Base-by-base conservation (phyloP, 2,888 invertebrate species). In the Venustoraphidia nigricollis region DNA sequence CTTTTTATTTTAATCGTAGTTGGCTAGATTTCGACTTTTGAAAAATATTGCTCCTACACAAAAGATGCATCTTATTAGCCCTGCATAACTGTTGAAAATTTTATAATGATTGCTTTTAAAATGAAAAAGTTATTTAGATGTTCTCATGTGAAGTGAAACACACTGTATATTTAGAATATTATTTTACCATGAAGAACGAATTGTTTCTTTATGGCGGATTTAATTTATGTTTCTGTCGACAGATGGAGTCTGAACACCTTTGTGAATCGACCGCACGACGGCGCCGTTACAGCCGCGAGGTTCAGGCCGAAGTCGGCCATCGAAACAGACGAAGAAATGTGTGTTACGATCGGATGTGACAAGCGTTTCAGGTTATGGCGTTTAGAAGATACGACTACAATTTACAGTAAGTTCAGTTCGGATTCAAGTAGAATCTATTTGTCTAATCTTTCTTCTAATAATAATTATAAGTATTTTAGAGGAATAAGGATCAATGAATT, bases 321-420 rank as follows among this genome's bases (percentile, higher is more conserved):
- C 36, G 58, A 59, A 34, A 55, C 65, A 17, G 63, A 67, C 2
- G 66, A 70, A 50, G 60, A 73, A 36, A 62, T 72, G 52, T 78
- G 77, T 46, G 77, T 82, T 8, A 81, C 83, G 1, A 73, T 78
- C 36, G 82, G 84, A 10, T 63, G 66, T 41, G 87, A 88, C 61
- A 71, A 73, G 45, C 73, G 74, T 52, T 81, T 86, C 55, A 83
- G 83, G 65, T 64, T 84, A 9, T 88, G 87, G 87, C 66, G 71
- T 37, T 60, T 83, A 1, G 66, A 68, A 2, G 73, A 77, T 50
- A 69, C 75, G 14, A 67, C 67, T 52, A 76, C 66, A 55, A 72
- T 72, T 54, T 63, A 76, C 52, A 71, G 72, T 74, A 63, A 60
- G 66, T 65, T 52, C 10, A 47, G 50, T 47, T 47, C 51, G 41